These are phyloP conservation scores for Tethya wilhelma DNA, from an alignment of 37 sponge, comb jelly and placozoan species.

Conservation along the genomic window DNA sequence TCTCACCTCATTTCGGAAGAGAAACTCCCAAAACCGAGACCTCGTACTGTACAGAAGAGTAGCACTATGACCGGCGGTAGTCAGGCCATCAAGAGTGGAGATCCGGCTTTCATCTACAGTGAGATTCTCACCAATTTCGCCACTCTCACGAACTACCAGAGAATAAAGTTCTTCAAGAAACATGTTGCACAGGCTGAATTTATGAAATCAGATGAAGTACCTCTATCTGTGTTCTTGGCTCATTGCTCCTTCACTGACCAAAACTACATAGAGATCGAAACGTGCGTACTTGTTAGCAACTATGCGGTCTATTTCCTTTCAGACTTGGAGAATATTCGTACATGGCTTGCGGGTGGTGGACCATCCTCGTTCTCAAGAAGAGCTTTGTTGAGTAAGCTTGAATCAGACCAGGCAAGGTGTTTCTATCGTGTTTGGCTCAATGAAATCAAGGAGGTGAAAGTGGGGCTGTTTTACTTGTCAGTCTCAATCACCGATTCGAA, in stretches of 20 bases:
- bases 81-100: background rate
- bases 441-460: slow-evolving; percentile 43
- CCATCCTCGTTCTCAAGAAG: slow-evolving; percentile 33
- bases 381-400: slow-evolving; percentile 19
- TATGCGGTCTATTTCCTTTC: slow-evolving; percentile 65
- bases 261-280: slow-evolving; percentile 39
- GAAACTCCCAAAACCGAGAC: background rate
- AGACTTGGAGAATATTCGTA: slow-evolving; percentile 34
- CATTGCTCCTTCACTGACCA: slow-evolving; percentile 7
- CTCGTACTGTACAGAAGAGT: background rate
- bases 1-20: background rate
- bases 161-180: slow-evolving; percentile 48
- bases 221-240: slow-evolving; percentile 32
- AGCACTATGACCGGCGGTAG: background rate
- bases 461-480: slow-evolving; percentile 47
- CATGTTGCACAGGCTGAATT: slow-evolving; percentile 56
- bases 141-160: slow-evolving; percentile 12
- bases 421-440: slow-evolving; percentile 59
- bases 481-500: slow-evolving; percentile 9
- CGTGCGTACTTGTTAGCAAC: slow-evolving; percentile 51
- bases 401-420: slow-evolving; percentile 11
- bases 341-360: slow-evolving; percentile 60
- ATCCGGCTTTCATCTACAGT: slow-evolving; percentile 28
- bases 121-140: slow-evolving; percentile 25
- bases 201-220: slow-evolving; percentile 47